Percentiles rank a stretch among this genome's conserved stretches.
Conservation (phyloP, 1,140 invertebrate species). For the Tetragonula clypearis region DNA sequence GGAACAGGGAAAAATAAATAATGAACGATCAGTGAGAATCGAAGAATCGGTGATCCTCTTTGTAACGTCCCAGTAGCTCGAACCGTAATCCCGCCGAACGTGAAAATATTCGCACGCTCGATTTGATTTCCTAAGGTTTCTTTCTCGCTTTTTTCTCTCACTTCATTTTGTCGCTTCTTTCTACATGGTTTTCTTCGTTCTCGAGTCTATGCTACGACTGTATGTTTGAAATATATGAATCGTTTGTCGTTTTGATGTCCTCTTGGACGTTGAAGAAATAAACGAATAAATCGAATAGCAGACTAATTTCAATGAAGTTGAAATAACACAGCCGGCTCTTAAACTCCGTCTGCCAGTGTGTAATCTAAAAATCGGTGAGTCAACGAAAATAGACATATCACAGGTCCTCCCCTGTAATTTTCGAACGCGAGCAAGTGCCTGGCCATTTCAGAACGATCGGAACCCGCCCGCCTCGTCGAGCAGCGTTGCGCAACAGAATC, state of each 20-base stretch:
- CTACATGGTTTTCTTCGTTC: background rate
- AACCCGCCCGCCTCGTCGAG: background rate
- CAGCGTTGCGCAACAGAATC: slow-evolving; percentile 21
- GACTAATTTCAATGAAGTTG: too few species aligned
- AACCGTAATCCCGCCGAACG: slow-evolving; percentile 30
- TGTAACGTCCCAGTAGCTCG: background rate
- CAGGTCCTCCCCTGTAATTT: background rate
- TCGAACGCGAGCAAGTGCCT: background rate
- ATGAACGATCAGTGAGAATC: background rate
- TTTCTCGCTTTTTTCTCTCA: background rate
- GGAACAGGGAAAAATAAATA: background rate
- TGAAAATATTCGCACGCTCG: slow-evolving; percentile 32
- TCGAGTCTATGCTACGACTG: background rate
- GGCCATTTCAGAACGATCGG: background rate
- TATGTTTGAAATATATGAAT: background rate
- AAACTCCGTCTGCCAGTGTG: too few species aligned
- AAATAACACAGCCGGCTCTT: too few species aligned
- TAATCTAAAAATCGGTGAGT: background rate
- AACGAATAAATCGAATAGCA: too few species aligned
- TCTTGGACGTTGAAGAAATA: too few species aligned
- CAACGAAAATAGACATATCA: background rate
- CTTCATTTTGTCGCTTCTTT: background rate
- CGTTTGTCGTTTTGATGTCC: background rate
- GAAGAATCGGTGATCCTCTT: slow-evolving; percentile 7
- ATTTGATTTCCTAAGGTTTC: background rate